Evolutionary conservation across 2,888 invertebrate genomes (phyloP).

Genomic region (Drosophila bunnanda): DNA sequence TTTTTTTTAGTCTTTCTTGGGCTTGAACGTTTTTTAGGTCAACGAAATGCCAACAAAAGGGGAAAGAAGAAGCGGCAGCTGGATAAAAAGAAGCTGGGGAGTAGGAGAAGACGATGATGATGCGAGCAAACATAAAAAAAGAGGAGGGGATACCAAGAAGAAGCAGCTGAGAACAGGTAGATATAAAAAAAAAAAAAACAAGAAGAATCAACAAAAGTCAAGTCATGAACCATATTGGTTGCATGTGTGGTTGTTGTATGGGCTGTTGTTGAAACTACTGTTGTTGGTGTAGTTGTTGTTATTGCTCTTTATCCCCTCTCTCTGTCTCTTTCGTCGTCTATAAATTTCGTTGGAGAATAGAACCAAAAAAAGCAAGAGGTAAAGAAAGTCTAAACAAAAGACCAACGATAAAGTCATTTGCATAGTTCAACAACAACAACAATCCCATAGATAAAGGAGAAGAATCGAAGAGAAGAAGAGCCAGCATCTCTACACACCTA

Average conservation of each 20-base stretch:
- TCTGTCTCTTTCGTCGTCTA: slow-evolving; percentile 46
- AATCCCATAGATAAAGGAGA: slow-evolving; percentile 15
- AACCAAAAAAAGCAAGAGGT: slow-evolving; percentile 9
- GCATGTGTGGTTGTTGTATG: slow-evolving; percentile 9
- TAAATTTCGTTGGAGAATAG: slow-evolving; percentile 55
- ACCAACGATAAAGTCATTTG: slow-evolving; percentile 77
- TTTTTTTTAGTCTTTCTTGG: slow-evolving; percentile 41
- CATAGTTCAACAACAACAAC: slow-evolving; percentile 62
- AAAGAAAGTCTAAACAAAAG: slow-evolving; percentile 19
- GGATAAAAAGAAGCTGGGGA: slow-evolving; percentile 18
- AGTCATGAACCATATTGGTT: slow-evolving; percentile 38
- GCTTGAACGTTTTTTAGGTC: slow-evolving; percentile 78
- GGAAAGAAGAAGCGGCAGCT: slow-evolving; percentile 38
- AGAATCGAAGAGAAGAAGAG: background rate
- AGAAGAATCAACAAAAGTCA: slow-evolving; percentile 41
- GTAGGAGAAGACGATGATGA: slow-evolving; percentile 47
- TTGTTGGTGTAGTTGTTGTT: slow-evolving; percentile 9
- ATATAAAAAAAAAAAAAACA: slow-evolving; percentile 46
- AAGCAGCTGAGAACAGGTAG: slow-evolving; percentile 65
- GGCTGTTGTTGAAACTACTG: slow-evolving; percentile 9
- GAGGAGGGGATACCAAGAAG: slow-evolving; percentile 1
- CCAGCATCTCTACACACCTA: slow-evolving; percentile 55
- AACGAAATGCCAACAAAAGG: slow-evolving; percentile 75
- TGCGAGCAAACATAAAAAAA: slow-evolving; percentile 76
- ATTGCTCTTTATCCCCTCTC: slow-evolving; percentile 3